Conservation (phyloP, 2,797 vertebrate species). For the Falco peregrinus region DNA sequence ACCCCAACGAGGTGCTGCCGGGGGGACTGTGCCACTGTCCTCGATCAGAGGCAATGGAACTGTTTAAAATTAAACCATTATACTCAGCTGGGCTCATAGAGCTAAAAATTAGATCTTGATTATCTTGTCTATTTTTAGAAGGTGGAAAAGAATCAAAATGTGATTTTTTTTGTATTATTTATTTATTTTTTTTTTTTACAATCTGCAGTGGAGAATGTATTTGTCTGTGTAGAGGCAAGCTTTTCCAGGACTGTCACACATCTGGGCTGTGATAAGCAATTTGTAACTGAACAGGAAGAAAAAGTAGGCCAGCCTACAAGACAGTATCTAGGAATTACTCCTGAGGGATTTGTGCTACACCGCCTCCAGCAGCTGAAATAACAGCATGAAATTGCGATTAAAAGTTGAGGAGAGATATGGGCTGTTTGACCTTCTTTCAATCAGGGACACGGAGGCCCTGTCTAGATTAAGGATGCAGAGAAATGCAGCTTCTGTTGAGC, state of each 20-base stretch:
- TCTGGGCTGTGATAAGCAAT: constrained; percentile 1
- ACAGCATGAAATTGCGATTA: constrained; percentile 64
- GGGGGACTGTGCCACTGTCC: not conserved
- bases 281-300: constrained; percentile 8
- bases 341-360: constrained; percentile 18
- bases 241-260: not conserved
- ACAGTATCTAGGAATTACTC: constrained; percentile 48
- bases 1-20: fast-evolving
- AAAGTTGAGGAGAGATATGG: constrained; percentile 54
- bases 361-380: constrained; percentile 59
- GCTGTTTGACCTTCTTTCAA: constrained; percentile 62
- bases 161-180: too few species aligned
- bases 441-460: not conserved
- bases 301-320: constrained; percentile 39
- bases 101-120: not conserved
- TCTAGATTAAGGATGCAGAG: not conserved
- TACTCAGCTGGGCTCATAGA: not conserved
- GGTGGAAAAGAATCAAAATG: not conserved
- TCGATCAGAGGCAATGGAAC: not conserved
- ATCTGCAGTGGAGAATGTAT: not conserved
- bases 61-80: not conserved
- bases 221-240: not conserved
- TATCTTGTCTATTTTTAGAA: constrained; percentile 25
- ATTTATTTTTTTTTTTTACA: not conserved
- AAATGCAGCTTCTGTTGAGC: not conserved